These are phyloP conservation scores for Drosophila anomelani DNA, from an alignment of 2,888 invertebrate genomes.

Conservation along the genomic window DNA sequence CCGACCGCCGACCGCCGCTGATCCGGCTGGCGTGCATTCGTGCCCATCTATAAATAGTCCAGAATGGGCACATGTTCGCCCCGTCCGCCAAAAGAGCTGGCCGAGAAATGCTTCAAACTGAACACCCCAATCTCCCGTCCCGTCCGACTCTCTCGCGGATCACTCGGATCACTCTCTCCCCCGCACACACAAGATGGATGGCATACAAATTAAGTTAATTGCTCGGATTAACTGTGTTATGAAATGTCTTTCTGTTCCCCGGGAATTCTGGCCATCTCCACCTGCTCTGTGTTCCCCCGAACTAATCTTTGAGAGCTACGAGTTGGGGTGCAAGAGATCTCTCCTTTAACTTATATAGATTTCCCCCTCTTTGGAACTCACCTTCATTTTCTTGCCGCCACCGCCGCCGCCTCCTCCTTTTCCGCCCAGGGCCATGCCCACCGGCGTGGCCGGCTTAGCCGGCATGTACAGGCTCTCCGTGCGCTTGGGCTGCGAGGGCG, in stretches of 20 bases:
- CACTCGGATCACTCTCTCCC: constrained; percentile 2
- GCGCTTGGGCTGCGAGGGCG: constrained; percentile 94
- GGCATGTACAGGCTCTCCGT: constrained; percentile 95
- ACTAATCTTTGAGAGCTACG: not conserved
- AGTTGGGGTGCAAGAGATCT: not conserved
- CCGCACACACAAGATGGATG: constrained; percentile 37
- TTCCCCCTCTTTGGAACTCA: constrained; percentile 50
- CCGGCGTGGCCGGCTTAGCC: constrained; percentile 86
- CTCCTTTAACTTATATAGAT: not conserved
- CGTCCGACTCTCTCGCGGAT: constrained; percentile 10
- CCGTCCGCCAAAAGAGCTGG: constrained; percentile 33
- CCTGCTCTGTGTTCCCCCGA: no score
- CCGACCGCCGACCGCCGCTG: constrained; percentile 7
- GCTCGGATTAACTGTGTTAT: constrained; percentile 73
- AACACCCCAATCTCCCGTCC: constrained; percentile 15
- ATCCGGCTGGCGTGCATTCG: constrained; percentile 61
- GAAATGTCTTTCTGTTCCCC: constrained; percentile 53
- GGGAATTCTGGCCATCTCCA: constrained; percentile 15
- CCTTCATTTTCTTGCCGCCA: constrained; percentile 85
- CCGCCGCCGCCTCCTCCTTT: constrained; percentile 80
- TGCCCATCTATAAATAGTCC: constrained; percentile 72
- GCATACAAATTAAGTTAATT: constrained; percentile 71
- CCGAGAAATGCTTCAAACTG: constrained; percentile 48
- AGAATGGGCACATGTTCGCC: constrained; percentile 75
- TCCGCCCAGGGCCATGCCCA: constrained; percentile 82